Conservation (phyloP, 2,888 invertebrate species). For the Pediacus dermestoides region DNA sequence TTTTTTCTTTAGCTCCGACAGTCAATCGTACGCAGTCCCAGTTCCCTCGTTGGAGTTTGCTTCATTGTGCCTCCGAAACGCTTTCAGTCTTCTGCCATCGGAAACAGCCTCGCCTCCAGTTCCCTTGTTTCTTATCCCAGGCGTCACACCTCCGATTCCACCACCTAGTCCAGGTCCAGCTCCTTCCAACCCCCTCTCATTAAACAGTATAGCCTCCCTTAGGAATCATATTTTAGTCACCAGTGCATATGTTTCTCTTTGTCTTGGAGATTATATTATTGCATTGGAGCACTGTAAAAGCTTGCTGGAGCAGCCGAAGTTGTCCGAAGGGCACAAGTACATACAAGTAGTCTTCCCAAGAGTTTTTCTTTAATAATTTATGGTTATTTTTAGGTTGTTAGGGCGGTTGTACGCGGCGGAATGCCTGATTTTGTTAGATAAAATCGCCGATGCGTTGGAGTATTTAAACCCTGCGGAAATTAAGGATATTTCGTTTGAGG, state of each 20-base stretch:
- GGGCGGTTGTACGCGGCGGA: constrained; percentile 89
- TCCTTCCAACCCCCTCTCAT: constrained; percentile 62
- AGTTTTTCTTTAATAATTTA: constrained; percentile 1
- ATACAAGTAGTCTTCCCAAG: constrained; percentile 17
- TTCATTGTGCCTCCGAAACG: constrained; percentile 81
- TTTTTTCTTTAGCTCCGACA: constrained; percentile 50
- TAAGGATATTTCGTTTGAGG: constrained; percentile 52
- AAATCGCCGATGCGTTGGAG: constrained; percentile 77
- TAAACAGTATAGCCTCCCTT: constrained; percentile 59
- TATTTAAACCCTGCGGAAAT: constrained; percentile 77
- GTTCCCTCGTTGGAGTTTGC: constrained; percentile 88
- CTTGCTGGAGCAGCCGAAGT: constrained; percentile 66
- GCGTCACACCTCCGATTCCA: constrained; percentile 44
- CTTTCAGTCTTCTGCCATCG: constrained; percentile 66
- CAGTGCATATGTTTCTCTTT: constrained; percentile 79
- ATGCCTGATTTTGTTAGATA: constrained; percentile 76
- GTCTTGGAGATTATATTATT: constrained; percentile 77
- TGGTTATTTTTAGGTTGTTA: constrained; percentile 58
- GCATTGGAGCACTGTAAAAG: constrained; percentile 75
- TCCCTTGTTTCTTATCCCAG: constrained; percentile 44
- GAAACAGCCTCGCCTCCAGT: constrained; percentile 47
- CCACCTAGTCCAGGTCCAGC: constrained; percentile 49
- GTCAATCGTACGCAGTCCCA: constrained; percentile 80
- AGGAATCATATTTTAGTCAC: constrained; percentile 69
- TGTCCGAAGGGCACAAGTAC: constrained; percentile 69